Conservation (phyloP, 1,140 invertebrate genomes). For the Atta colombica region DNA sequence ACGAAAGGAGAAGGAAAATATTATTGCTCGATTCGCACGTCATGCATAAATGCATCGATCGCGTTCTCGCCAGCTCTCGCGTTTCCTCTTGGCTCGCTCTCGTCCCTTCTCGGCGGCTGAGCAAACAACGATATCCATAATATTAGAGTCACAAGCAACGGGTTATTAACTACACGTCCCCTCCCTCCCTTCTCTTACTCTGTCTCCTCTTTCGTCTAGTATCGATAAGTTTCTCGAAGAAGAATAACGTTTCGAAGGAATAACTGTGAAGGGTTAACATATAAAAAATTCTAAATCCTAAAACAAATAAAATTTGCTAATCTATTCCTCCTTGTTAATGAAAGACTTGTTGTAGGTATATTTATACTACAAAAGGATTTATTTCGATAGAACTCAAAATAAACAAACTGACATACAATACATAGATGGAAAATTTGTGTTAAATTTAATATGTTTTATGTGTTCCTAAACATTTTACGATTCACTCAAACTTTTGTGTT, state of each 20-base stretch:
- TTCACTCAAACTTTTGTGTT: too few species aligned
- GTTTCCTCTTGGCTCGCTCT: constrained; percentile 62
- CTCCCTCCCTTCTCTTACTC: neutral
- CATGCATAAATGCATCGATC: constrained; percentile 81
- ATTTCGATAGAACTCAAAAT: too few species aligned
- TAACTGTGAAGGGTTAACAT: neutral
- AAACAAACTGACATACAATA: too few species aligned
- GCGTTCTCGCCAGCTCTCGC: constrained; percentile 69
- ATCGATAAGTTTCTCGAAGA: constrained; percentile 8
- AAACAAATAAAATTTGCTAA: neutral
- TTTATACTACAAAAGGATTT: too few species aligned
- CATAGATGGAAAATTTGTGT: too few species aligned
- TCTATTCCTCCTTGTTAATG: neutral
- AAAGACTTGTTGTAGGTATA: too few species aligned
- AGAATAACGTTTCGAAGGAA: neutral
- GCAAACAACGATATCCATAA: constrained; percentile 77
- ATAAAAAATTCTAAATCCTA: neutral
- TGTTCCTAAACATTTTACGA: too few species aligned
- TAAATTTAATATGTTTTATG: too few species aligned
- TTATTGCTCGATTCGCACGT: constrained; percentile 77
- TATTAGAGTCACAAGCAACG: constrained; percentile 76
- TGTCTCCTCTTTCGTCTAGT: constrained; percentile 38
- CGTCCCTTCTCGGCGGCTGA: constrained; percentile 70
- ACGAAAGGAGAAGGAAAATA: constrained; percentile 78
- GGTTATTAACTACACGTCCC: constrained; percentile 70